Evolutionary conservation across 2,113 vertebrate genomes (phyloP), one percentile per base, ranked within the genome.

Genomic region (Craseonycteris thonglongyai): DNA sequence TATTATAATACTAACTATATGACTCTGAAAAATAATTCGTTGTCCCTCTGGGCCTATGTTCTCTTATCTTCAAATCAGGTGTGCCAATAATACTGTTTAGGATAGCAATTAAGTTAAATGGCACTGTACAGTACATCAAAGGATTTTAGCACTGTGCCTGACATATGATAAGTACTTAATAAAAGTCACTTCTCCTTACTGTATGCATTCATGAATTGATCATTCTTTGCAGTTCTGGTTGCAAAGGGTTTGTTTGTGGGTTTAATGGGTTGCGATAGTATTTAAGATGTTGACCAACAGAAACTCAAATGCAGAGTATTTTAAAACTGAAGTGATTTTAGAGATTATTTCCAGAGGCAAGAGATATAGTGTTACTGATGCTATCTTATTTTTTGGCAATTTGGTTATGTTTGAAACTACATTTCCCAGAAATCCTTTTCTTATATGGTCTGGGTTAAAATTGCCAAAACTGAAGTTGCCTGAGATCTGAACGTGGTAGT

Each of bases 21-120:
- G 63, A 88, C 66, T 45, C 22, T 78, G 45, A 92, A 78, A 71
- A 82, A 96, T 68, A 68, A n/a, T n/a, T n/a, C n/a, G n/a, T 93
- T 90, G 38, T 69, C 65, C 66, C 13, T 96, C 88, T 86, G 63
- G 83, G 40, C 94, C 79, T 96, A 24, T 76, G 38, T 74, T 97
- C 80, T 56, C 87, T 96, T 5, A 69, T 58, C 9, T 90, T 69
- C 74, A 92, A 88, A 96, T 61, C 85, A 85, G 76, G 65, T 38
- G 11, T 16, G 42, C 38, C 65, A 95, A 76, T 78, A 95, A 81
- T 6, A 26, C 40, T 81, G 59, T 56, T 94, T 76, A 96, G 38
- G 72, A 45, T 38, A 88, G 54, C 47, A 76, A 72, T 74, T 78
- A 96, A 59, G 92, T 84, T 88, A 91, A 94, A 96, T 45, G 78